Percentiles rank a stretch among this genome's conserved stretches.
These are phyloP conservation scores for Steinernema khuongi DNA, from an alignment of 1,140 invertebrate species.

Conservation along the genomic window DNA sequence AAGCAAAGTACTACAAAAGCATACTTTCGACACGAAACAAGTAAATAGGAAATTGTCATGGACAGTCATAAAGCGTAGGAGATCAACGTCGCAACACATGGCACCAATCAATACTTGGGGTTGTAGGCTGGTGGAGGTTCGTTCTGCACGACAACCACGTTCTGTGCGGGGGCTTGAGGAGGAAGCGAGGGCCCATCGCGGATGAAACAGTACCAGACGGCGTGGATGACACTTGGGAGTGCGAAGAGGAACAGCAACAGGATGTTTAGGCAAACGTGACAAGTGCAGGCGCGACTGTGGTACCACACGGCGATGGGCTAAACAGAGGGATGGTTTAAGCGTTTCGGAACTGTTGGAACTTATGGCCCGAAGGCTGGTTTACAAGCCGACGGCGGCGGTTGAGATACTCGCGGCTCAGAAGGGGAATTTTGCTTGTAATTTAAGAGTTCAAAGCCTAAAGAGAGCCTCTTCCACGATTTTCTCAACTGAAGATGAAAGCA, in stretches of 20 bases:
- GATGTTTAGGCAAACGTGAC: conserved; percentile 18
- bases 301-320: conserved; percentile 33
- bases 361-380: background rate
- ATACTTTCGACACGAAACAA: no score
- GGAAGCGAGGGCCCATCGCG: background rate
- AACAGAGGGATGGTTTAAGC: conserved; percentile 20
- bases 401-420: background rate
- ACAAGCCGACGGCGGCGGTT: no score
- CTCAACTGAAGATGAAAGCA: background rate
- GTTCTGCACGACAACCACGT: background rate
- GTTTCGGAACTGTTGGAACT: no score
- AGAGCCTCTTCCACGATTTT: background rate
- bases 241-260: conserved; percentile 25
- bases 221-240: conserved; percentile 23
- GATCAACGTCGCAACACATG: background rate
- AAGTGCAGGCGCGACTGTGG: conserved; percentile 19
- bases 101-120: no score
- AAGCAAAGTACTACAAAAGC: no score
- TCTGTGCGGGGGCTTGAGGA: background rate
- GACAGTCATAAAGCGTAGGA: no score
- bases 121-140: no score
- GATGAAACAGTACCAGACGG: conserved; percentile 25
- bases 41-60: no score
- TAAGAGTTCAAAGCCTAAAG: background rate
- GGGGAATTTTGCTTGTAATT: background rate